These are phyloP conservation scores for Melipona beecheii DNA, from an alignment of 2,888 invertebrate species.

Conservation along the genomic window DNA sequence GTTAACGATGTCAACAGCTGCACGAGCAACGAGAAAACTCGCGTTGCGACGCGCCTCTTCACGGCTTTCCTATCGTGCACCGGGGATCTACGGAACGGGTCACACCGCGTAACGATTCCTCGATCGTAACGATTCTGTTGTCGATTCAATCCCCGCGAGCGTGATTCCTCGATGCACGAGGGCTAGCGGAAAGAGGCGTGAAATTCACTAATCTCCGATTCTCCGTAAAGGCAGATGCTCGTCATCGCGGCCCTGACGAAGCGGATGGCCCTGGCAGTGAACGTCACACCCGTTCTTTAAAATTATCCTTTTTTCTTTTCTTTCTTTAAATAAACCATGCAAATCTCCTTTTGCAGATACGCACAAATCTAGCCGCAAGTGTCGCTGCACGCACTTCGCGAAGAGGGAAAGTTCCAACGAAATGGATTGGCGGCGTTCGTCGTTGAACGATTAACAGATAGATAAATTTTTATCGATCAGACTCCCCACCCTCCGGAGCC, in stretches of 20 bases:
- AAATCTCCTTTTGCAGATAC: slow-evolving; percentile 40
- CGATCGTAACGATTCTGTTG: not conserved
- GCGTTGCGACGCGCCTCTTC: slow-evolving; percentile 9
- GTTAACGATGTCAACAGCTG: slow-evolving; percentile 16
- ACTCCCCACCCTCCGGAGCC: not conserved
- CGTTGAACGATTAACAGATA: slow-evolving; percentile 13
- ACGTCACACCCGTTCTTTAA: not conserved
- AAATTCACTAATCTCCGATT: slow-evolving; percentile 9
- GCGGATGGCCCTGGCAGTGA: slow-evolving; percentile 5
- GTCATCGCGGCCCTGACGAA: not conserved
- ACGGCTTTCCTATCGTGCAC: not conserved
- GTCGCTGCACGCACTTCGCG: not conserved
- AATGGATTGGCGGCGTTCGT: not conserved
- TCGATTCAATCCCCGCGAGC: not conserved
- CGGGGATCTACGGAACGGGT: not conserved
- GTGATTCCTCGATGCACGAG: not conserved
- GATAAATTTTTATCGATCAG: slow-evolving; percentile 27
- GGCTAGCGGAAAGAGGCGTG: not conserved
- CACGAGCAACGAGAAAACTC: not conserved
- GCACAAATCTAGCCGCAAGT: not conserved
- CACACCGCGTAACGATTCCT: not conserved
- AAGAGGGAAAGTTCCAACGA: not conserved
- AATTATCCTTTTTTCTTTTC: too few species aligned
- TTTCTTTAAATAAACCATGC: not conserved
- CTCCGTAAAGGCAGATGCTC: slow-evolving; percentile 17